Evolutionary conservation across 2,888 invertebrate species (phyloP), one percentile per base, ranked within the genome.

Genomic region (Agonopterix arenella): DNA sequence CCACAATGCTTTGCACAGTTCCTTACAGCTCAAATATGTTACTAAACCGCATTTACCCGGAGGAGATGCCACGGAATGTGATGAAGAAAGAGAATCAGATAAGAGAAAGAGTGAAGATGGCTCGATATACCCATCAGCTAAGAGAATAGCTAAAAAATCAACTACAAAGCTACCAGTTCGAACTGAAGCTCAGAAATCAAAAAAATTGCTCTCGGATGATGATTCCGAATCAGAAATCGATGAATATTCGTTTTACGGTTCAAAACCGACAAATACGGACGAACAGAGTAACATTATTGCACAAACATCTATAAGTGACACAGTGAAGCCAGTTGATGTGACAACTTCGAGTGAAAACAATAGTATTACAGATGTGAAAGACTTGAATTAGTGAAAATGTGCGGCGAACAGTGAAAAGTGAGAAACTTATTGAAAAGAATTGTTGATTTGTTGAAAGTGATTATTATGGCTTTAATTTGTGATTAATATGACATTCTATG

Each of bases 291-390:
- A 83, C 7, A 78, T 92, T 1, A 90, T 77, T 2, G 89, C 91
- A 0, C 76, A 83, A 0, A 89, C 92, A 76, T 83, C 90, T 0
- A 79, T 92, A 47, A 86, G 84, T 37, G 90, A 90, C n/a, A 81
- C 80, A 10, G 70, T 77, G 52, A 80, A 91, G 53, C 68, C 73
- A 4, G 69, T 81, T 13, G 85, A 88, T 8, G 80, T 91, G 45
- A 75, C 82, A 9, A 89, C 90, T 50, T 71, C 93, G 41, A 81
- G 83, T 38, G 85, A 88, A 50, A 70, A 91, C 5, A 73, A 91
- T 9, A 81, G 91, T 44, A 75, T 91, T 1, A 64, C 59, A 51
- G 85, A 92, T 9, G 64, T 92, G 38, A 62, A 72, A 45, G 90
- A 91, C 49, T 16, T 60, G n/a, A 49, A 51, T 44, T 50, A 55